Evolutionary conservation across 2,113 vertebrate species (phyloP), one percentile per base, ranked within the genome.

Genomic region (Crotalus horridus): DNA sequence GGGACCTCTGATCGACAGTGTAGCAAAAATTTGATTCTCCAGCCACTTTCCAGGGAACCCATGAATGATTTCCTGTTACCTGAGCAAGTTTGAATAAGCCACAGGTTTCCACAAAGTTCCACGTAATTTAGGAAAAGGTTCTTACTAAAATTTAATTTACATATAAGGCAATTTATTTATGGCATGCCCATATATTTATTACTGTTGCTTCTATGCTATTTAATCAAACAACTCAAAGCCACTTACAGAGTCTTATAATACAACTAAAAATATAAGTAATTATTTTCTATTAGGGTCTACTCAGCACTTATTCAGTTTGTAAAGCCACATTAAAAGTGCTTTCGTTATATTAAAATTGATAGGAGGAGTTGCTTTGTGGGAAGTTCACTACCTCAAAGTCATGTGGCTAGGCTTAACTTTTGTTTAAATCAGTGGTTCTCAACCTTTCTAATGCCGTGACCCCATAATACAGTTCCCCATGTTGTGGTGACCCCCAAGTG

Each of bases 91-190:
- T 69, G 89, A 15, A 21, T 51, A 29, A 90, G 46, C 26, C 58
- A 51, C 43, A 0, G 0, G 9, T 6, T 46, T 53, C 24, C 9
- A 2, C 43, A 94, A 17, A 61, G 23, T 90, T 90, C 29, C 59
- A 61, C 0, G 2, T 13, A 9, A 17, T 8, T 48, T 20, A 39
- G n/a, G 43, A n/a, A 46, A 10, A 51, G 17, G 20, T 10, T 51
- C 7, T 64, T 20, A 29, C 43, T 48, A 64, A 46, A 46, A 21
- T 69, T n/a, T 11, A 51, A 46, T 51, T 90, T 69, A 9, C 33
- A 89, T 23, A 59, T 39, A 81, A 81, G 33, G 33, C 33, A 43
- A 43, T 81, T 81, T 81, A 81, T 81, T 81, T 81, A 33, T 81
- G 33, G 69, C n/a, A 81, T 81, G 69, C 69, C 39, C 69, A 81